These are phyloP conservation scores for Bradysia coprophila DNA, from an alignment of 1,140 invertebrate genomes.

Conservation along the genomic window DNA sequence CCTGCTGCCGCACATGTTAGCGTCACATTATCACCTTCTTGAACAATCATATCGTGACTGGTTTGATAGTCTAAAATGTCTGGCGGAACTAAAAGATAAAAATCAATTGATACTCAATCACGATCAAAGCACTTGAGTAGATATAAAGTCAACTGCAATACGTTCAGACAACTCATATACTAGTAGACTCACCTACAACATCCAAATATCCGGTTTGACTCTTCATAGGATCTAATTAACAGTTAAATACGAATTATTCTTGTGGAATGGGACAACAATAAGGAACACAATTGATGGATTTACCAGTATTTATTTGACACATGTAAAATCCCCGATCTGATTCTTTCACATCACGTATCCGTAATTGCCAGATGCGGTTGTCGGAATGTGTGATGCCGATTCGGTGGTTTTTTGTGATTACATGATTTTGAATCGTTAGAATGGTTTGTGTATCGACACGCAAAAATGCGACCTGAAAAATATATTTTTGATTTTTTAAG, in stretches of 20 bases:
- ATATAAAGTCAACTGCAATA: neutral
- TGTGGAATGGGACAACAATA: too few relatives aligned
- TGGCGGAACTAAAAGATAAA: conserved; percentile 43
- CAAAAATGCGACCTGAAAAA: conserved; percentile 65
- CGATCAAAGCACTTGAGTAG: neutral
- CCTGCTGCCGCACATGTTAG: conserved; percentile 55
- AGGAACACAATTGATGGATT: too few relatives aligned
- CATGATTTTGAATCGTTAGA: conserved; percentile 68
- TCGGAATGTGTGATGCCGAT: conserved; percentile 67
- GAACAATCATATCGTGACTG: conserved; percentile 48
- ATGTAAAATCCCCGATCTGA: conserved; percentile 68
- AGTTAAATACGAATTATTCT: too few relatives aligned
- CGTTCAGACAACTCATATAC: neutral
- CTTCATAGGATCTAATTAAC: conserved; percentile 79
- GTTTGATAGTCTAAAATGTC: conserved; percentile 57
- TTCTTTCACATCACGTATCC: conserved; percentile 61
- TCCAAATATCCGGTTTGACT: conserved; percentile 73
- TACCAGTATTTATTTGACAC: conserved; percentile 87
- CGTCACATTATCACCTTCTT: conserved; percentile 55
- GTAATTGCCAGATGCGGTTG: conserved; percentile 64
- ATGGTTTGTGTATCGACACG: conserved; percentile 83
- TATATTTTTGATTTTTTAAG: conserved; percentile 1
- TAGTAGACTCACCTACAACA: conserved; percentile 51
- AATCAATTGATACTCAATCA: conserved; percentile 2
- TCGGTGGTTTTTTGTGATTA: conserved; percentile 75